Percentiles rank a stretch among this genome's conserved stretches.
These are phyloP conservation scores for Papilio elwesi DNA, from an alignment of 2,888 invertebrate species.

Conservation along the genomic window DNA sequence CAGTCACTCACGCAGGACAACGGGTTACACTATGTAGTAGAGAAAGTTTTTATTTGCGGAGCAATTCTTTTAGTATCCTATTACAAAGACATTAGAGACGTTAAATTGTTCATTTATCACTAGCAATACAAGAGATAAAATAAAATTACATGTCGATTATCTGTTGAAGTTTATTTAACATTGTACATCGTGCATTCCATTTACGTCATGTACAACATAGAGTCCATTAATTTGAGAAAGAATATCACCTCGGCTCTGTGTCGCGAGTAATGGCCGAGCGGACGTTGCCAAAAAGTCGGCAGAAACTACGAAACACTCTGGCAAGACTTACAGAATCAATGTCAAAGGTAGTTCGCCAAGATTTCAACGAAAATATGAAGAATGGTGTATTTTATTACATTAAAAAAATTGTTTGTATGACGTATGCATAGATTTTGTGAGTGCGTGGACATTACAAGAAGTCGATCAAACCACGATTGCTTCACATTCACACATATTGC, in stretches of 20 bases:
- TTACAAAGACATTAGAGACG: too few species aligned
- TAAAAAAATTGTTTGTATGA: too few species aligned
- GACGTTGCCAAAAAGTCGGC: slow-evolving; percentile 29
- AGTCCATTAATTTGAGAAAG: slow-evolving; percentile 27
- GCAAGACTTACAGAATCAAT: slow-evolving; percentile 15
- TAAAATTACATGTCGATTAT: too few species aligned
- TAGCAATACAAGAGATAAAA: too few species aligned
- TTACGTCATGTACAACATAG: slow-evolving; percentile 8
- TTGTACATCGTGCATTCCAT: slow-evolving; percentile 9
- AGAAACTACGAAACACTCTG: slow-evolving; percentile 12
- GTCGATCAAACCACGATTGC: background rate
- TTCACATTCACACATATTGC: background rate
- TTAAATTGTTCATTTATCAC: too few species aligned
- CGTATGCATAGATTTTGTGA: too few species aligned
- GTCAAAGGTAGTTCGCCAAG: slow-evolving; percentile 8
- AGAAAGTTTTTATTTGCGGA: too few species aligned
- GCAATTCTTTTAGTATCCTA: too few species aligned
- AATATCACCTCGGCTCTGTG: slow-evolving; percentile 18
- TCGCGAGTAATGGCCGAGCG: slow-evolving; percentile 19
- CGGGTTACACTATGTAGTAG: too few species aligned
- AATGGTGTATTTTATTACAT: background rate
- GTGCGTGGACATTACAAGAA: background rate
- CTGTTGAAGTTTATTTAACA: too few species aligned
- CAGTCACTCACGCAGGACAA: too few species aligned
- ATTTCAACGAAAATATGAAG: slow-evolving; percentile 11